These are phyloP conservation scores for Sinodicranocentrus sp. DNA, from an alignment of 2,888 invertebrate species.

Conservation along the genomic window DNA sequence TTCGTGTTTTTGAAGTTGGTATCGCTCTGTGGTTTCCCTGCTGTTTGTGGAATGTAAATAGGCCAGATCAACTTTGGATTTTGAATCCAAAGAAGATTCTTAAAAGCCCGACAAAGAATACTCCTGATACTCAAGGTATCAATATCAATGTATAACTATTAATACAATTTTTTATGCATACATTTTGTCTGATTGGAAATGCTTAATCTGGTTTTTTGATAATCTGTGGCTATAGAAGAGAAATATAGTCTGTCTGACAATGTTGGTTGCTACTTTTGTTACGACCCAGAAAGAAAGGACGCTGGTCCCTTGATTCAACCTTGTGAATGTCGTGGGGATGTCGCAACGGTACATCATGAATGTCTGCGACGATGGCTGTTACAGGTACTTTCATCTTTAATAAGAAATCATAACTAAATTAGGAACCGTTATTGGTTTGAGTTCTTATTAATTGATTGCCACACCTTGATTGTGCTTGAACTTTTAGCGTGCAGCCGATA, in stretches of 20 bases:
- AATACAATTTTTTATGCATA: too few species aligned
- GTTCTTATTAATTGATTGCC: too few species aligned
- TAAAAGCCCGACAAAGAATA: slow-evolving; percentile 68
- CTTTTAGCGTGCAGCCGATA: slow-evolving; percentile 83
- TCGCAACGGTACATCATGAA: slow-evolving; percentile 94
- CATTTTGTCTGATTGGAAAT: too few species aligned
- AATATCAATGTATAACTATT: too few species aligned
- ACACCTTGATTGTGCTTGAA: background rate
- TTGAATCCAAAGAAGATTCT: slow-evolving; percentile 93
- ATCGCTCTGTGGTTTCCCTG: slow-evolving; percentile 97
- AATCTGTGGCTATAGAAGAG: slow-evolving; percentile 69
- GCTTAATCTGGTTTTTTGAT: too few species aligned
- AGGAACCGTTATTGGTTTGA: too few species aligned
- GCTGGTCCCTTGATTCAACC: slow-evolving; percentile 89
- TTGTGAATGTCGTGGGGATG: slow-evolving; percentile 94
- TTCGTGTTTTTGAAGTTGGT: slow-evolving; percentile 94
- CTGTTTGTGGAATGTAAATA: slow-evolving; percentile 95
- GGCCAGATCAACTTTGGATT: slow-evolving; percentile 94
- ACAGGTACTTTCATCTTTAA: slow-evolving; percentile 86
- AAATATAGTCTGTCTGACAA: slow-evolving; percentile 74
- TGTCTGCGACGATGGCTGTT: slow-evolving; percentile 93
- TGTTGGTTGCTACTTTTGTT: slow-evolving; percentile 95
- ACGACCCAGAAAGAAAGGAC: slow-evolving; percentile 88
- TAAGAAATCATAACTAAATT: background rate
- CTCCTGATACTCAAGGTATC: slow-evolving; percentile 67